A percentile compares a stretch with the other conserved stretches of the same genome.
Evolutionary conservation across 2,797 vertebrate genomes (phyloP).

Genomic region (Alexandromys oeconomus): DNA sequence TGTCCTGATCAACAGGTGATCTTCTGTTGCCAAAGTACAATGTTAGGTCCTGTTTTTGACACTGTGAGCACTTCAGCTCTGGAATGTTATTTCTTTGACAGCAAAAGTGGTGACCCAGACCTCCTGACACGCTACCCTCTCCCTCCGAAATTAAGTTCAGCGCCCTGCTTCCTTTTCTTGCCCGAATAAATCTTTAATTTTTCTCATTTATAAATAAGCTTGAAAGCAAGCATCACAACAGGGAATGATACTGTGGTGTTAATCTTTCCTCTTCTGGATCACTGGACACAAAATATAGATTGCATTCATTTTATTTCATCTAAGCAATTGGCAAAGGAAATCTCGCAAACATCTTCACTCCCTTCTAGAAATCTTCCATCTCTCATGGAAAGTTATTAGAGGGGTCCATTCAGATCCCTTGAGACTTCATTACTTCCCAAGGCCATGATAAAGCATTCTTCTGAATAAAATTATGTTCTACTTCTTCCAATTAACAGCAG

Average conservation of each 20-base stretch:
- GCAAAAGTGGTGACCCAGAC: not conserved
- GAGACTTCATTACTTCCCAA: conserved; percentile 72
- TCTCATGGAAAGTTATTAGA: conserved; percentile 47
- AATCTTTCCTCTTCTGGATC: not conserved
- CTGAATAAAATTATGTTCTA: conserved; percentile 81
- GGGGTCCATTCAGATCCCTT: conserved; percentile 9
- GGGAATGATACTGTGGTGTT: not conserved
- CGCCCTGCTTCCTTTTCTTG: not conserved
- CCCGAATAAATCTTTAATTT: not conserved
- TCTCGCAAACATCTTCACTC: not conserved
- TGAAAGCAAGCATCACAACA: not conserved
- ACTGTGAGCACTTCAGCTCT: not conserved
- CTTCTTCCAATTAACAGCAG: conserved; percentile 81
- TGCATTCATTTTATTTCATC: conserved; percentile 21
- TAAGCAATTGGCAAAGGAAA: not conserved
- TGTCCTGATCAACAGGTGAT: not conserved
- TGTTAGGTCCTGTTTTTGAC: not conserved
- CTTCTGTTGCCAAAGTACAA: not conserved
- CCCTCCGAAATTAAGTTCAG: not conserved
- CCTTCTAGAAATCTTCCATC: not conserved
- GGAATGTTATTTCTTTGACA: not conserved
- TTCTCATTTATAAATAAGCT: not conserved
- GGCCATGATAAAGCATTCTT: conserved; percentile 72
- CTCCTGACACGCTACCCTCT: not conserved
- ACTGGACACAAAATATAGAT: not conserved